Evolutionary conservation across 2,797 vertebrate species (phyloP), one percentile per base, ranked within the genome.

Genomic region (Coregonus ussuriensis): DNA sequence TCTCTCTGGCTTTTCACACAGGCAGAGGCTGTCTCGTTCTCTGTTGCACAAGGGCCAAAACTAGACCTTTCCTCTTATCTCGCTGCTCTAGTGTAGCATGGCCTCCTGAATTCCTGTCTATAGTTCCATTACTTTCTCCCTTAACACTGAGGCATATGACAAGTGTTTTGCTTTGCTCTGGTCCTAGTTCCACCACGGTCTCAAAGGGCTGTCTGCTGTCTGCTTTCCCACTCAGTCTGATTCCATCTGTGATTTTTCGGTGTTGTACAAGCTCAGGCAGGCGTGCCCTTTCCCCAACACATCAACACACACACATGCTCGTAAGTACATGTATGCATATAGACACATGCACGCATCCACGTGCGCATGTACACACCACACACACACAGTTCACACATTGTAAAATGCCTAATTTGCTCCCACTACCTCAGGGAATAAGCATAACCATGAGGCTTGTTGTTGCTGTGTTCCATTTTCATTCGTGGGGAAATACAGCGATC

Each of bases 351-450:
- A 29, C 15, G 41, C 37, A 37, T 37, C 37, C 37, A 37, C 37
- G 6, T 80, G 71, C 86, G 76, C 81, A 72, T 3, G 6, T 77
- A 66, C 37, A 74, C 82, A 74, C 87, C 65, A 71, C 33, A 21
- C 53, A 62, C 54, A 91, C 87, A 85, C 77, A 77, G 77, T 77
- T 78, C 77, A 6, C 54, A 56, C 59, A 7, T 83, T 83, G 81
- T 88, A 83, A 89, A 81, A 86, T 18, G 79, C 76, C 81, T 89
- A 87, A 89, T 91, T 75, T 84, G 80, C 78, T 86, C 65, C 56
- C 1, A 4, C 81, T 74, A 86, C 86, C 84, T 65, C 71, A 72
- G 86, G 85, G 87, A 89, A 56, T 6, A 51, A 74, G 71, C 69
- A 54, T 77, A 84, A 75, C 41, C 79, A 82, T 56, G 5, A 90